Evolutionary conservation across 2,113 vertebrate species (phyloP).

Genomic region (Saccopteryx bilineata): DNA sequence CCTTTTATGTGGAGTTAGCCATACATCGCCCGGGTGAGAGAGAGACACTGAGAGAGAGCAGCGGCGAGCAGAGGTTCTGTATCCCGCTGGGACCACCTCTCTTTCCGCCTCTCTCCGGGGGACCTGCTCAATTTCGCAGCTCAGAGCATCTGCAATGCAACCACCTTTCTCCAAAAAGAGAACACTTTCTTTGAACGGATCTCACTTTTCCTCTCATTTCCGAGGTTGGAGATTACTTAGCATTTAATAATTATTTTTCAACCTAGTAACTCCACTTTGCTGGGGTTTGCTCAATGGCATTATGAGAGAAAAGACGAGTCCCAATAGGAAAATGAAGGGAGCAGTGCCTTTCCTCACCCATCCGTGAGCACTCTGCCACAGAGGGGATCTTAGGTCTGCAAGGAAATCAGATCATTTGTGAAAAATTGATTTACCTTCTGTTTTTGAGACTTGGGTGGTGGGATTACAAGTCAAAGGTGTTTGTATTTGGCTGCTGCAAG

Average conservation of each 20-base stretch:
- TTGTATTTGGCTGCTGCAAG: background rate
- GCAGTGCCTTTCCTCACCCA: background rate
- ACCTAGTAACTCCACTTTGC: background rate
- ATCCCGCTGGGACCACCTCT: rapidly evolving
- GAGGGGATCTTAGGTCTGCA: background rate
- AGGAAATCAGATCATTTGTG: background rate
- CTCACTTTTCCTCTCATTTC: background rate
- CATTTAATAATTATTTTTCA: background rate
- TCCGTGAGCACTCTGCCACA: background rate
- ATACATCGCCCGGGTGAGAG: background rate
- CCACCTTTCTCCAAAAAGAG: conserved; percentile 24
- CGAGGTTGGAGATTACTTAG: background rate
- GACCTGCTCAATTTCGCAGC: background rate
- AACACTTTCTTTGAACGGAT: background rate
- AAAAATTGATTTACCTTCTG: conserved; percentile 17
- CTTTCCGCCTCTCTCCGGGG: background rate
- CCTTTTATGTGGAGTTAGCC: conserved; percentile 63
- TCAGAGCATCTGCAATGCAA: background rate
- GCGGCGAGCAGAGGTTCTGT: background rate
- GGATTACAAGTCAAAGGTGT: background rate
- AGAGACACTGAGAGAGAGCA: background rate
- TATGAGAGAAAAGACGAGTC: background rate
- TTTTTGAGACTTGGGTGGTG: background rate
- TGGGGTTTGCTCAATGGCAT: background rate
- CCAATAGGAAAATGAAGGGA: background rate